These are phyloP conservation scores for Clinocottus analis DNA, from an alignment of 2,113 vertebrate species.

Conservation along the genomic window DNA sequence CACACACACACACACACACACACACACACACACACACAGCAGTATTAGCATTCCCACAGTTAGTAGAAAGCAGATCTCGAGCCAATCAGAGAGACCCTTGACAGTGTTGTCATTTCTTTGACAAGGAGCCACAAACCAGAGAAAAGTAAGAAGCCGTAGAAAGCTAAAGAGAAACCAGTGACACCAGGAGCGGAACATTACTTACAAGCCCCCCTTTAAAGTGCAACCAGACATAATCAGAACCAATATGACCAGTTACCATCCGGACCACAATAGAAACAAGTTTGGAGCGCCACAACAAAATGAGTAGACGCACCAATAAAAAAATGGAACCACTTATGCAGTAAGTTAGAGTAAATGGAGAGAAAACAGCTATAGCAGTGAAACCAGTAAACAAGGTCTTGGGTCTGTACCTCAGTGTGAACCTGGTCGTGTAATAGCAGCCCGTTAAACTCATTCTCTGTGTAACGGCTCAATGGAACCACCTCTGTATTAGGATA, in stretches of 20 bases:
- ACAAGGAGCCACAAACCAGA: conserved; percentile 29
- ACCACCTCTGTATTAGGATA: neutral
- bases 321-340: neutral
- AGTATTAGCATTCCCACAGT: conserved; percentile 67
- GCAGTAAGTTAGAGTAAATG: too few species aligned
- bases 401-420: neutral
- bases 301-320: neutral
- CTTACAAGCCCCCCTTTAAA: neutral
- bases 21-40: conserved; percentile 46
- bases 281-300: neutral
- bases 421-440: neutral
- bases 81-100: conserved; percentile 43
- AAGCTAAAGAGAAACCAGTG: neutral
- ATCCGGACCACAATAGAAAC: neutral
- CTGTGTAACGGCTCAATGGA: neutral
- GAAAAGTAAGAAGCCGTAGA: neutral
- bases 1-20: conserved; percentile 42
- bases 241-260: neutral
- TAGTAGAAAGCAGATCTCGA: conserved; percentile 12
- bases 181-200: too few species aligned
- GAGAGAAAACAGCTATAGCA: neutral
- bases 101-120: conserved; percentile 32
- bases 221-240: neutral
- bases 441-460: neutral
- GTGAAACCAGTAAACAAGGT: neutral